These are phyloP conservation scores for Aradophagus sp. DNA, from an alignment of 1,140 invertebrate genomes.

Conservation along the genomic window DNA sequence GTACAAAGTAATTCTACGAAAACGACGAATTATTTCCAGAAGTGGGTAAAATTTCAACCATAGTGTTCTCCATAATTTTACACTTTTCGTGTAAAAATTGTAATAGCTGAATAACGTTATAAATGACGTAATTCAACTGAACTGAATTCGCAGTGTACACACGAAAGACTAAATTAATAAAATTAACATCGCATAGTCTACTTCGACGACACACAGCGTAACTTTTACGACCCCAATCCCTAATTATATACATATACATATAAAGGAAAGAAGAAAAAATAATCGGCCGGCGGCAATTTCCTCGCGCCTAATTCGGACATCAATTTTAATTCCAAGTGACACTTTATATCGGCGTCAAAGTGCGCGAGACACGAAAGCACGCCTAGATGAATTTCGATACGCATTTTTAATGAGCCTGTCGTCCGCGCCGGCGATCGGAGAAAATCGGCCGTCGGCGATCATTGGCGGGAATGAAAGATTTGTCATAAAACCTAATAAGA, in stretches of 20 bases:
- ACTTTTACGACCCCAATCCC: no score
- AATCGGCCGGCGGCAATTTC: conserved; percentile 26
- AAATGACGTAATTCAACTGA: no score
- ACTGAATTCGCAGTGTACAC: background rate
- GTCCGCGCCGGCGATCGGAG: background rate
- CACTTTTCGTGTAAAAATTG: no score
- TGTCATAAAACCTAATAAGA: conserved; percentile 57
- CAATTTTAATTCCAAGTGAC: conserved; percentile 43
- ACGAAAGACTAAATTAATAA: no score
- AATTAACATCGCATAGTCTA: conserved; percentile 4
- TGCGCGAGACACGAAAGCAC: conserved; percentile 24
- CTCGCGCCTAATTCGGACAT: conserved; percentile 44
- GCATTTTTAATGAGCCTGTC: conserved; percentile 22
- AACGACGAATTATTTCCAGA: no score
- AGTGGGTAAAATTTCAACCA: no score
- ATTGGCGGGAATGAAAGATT: conserved; percentile 52
- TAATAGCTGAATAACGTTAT: no score
- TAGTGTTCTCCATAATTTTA: no score
- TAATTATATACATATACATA: no score
- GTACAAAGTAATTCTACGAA: no score
- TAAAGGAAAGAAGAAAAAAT: no score
- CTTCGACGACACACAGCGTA: no score
- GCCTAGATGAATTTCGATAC: conserved; percentile 20
- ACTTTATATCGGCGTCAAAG: conserved; percentile 42
- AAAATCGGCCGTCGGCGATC: conserved; percentile 17